Evolutionary conservation across 2,888 invertebrate species (phyloP), one percentile per base, ranked within the genome.

Genomic region (Iselma pallidipennis): DNA sequence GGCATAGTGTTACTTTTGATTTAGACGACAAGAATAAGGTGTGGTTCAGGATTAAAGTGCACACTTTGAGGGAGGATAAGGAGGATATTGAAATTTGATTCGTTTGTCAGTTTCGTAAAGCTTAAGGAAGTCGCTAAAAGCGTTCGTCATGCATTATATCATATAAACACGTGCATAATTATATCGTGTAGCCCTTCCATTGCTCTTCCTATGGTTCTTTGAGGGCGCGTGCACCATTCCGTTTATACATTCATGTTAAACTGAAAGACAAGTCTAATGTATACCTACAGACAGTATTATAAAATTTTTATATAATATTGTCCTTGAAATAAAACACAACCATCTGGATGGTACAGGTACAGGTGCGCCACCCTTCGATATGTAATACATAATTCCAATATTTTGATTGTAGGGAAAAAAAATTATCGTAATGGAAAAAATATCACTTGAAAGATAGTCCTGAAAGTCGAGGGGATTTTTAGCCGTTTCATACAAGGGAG

Each of bases 131-230:
- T 68, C 62, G 67, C 67, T 67, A 65, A 67, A 67, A 63, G 63
- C 65, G 53, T 53, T 45, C 63, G 66, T 66, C 67, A 68, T 68
- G 67, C 66, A 61, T 68, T 68, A 64, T 62, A 68, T 62, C 64
- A 58, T 61, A 62, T 51, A 66, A 68, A 68, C 67, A 68, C 67
- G 67, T 68, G 67, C 67, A 68, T 68, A 68, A 68, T 68, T 68
- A 63, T 64, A 62, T 48, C 60, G 57, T 58, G 6, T 19, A 33
- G 49, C 52, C 67, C 64, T 57, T 61, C 63, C 57, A 55, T 14
- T 51, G 61, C 52, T 68, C 67, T 66, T 68, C 67, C 66, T 68
- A 64, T 64, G 62, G 67, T 67, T 67, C 53, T 57, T 67, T 66
- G 57, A 67, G 31, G 65, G 42, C 67, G 67, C 67, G 67, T 67